Conservation (phyloP, 2,113 vertebrate genomes). For the Laterallus jamaicensis region DNA sequence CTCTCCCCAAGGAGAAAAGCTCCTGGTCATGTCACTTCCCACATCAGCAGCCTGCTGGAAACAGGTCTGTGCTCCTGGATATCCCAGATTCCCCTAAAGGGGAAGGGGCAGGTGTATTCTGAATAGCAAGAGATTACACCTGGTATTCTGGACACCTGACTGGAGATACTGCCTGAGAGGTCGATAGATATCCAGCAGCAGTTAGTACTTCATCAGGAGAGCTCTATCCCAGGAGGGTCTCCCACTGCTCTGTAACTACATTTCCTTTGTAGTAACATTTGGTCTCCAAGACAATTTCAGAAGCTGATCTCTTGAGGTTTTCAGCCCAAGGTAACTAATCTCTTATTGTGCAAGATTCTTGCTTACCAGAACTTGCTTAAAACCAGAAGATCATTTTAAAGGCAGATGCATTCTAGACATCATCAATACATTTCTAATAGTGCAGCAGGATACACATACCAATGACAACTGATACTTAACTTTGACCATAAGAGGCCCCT, state of each 20-base stretch:
- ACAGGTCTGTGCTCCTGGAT: not conserved
- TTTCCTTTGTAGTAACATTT: not conserved
- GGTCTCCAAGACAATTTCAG: not conserved
- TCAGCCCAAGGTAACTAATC: not conserved
- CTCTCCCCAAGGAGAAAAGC: not conserved
- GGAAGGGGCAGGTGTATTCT: not conserved
- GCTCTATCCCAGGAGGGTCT: not conserved
- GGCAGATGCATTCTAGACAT: not conserved
- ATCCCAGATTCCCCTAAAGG: not conserved
- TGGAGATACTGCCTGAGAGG: rapidly evolving
- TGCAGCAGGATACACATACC: rapidly evolving
- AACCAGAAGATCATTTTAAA: not conserved
- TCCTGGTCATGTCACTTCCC: not conserved
- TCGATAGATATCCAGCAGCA: not conserved
- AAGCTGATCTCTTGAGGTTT: not conserved
- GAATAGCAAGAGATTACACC: not conserved
- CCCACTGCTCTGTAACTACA: not conserved
- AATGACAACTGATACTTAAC: not conserved
- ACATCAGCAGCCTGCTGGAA: not conserved
- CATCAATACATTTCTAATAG: not conserved
- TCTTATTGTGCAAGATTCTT: not conserved
- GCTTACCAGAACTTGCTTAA: not conserved
- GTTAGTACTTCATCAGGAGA: not conserved
- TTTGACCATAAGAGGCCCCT: not conserved
- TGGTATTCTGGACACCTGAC: not conserved